phyloP scores from a whole-genome alignment of 2,888 invertebrate species.

The Catonia carolina region DNA sequence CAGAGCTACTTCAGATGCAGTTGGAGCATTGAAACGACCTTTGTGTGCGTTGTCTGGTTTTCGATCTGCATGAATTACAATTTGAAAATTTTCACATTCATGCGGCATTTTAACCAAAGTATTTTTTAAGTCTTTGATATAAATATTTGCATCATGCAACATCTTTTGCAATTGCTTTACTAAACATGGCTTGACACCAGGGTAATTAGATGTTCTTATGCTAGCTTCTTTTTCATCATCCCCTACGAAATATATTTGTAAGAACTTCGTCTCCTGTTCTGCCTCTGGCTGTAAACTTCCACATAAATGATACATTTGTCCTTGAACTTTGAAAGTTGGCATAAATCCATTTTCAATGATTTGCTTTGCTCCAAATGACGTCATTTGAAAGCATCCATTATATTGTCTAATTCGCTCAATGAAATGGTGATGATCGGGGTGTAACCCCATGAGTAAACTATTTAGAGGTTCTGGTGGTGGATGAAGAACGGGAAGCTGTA shows the following conservation, averaged over 20 bases:
- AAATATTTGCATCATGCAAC: conserved; percentile 19
- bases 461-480: conserved; percentile 17
- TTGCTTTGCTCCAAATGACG: conserved; percentile 16
- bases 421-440: conserved; percentile 16
- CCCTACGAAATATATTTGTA: too few species aligned
- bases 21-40: conserved; percentile 11
- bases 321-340: too few species aligned
- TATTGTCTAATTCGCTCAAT: conserved; percentile 16
- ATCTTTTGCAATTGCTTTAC: conserved; percentile 20
- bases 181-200: neutral
- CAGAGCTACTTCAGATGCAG: too few species aligned
- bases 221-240: too few species aligned
- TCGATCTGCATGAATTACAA: neutral
- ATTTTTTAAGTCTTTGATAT: conserved; percentile 20
- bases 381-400: too few species aligned
- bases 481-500: conserved; percentile 2
- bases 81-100: neutral
- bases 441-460: conserved; percentile 4
- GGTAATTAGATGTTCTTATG: conserved; percentile 4
- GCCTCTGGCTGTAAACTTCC: too few species aligned
- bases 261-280: too few species aligned
- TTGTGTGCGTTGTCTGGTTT: neutral
- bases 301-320: conserved; percentile 30
- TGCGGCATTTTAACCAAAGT: conserved; percentile 19
- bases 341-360: conserved; percentile 28